These are phyloP conservation scores for Gryllus bimaculatus DNA, from an alignment of 1,140 invertebrate species.

Conservation along the genomic window DNA sequence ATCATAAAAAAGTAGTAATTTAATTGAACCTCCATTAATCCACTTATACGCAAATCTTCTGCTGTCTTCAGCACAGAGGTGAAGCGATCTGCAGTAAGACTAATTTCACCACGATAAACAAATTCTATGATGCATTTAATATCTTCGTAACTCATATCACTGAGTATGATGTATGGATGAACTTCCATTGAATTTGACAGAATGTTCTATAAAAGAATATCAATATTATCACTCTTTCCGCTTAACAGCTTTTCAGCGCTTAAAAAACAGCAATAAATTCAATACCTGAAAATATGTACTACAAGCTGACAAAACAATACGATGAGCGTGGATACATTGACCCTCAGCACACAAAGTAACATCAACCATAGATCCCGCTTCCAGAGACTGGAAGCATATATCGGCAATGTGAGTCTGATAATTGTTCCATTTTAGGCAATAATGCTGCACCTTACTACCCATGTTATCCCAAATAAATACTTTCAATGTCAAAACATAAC, in stretches of 20 bases:
- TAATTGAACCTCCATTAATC: slow-evolving; percentile 38
- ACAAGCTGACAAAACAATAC: slow-evolving; percentile 48
- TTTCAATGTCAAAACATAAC: too few relatives aligned
- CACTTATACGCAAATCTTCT: slow-evolving; percentile 40
- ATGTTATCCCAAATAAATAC: slow-evolving; percentile 18
- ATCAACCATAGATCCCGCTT: slow-evolving; percentile 43
- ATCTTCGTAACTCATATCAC: slow-evolving; percentile 40
- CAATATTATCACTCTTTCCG: background rate
- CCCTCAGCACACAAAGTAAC: slow-evolving; percentile 41
- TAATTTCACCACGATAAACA: slow-evolving; percentile 48
- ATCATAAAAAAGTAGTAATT: background rate
- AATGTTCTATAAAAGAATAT: slow-evolving; percentile 33
- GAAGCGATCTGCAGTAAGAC: slow-evolving; percentile 39
- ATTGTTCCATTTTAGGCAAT: slow-evolving; percentile 48
- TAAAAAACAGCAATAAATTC: background rate
- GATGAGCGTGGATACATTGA: slow-evolving; percentile 43
- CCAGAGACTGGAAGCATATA: slow-evolving; percentile 37
- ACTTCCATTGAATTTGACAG: slow-evolving; percentile 35
- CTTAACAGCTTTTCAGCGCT: background rate
- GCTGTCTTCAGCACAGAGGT: slow-evolving; percentile 39
- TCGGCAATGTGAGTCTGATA: slow-evolving; percentile 41
- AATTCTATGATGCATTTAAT: slow-evolving; percentile 44
- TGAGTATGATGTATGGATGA: slow-evolving; percentile 42
- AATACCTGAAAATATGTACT: slow-evolving; percentile 46
- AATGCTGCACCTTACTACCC: slow-evolving; percentile 25